These are phyloP conservation scores for Zaprionus africanus DNA, from an alignment of 1,140 invertebrate genomes.

Conservation along the genomic window DNA sequence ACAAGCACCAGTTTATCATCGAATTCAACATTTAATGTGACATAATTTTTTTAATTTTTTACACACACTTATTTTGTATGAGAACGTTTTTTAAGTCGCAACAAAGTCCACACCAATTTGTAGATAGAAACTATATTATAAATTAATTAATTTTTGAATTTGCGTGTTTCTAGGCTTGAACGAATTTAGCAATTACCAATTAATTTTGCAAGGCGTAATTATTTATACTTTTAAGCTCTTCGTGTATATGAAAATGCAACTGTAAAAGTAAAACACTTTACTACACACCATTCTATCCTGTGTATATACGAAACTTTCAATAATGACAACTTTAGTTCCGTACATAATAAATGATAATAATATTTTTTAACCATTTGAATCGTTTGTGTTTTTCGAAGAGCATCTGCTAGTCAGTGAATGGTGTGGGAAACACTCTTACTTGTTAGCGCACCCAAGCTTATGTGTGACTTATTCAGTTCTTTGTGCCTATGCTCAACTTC, in stretches of 20 bases:
- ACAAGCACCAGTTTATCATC: slow-evolving; percentile 16
- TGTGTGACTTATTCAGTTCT: background rate
- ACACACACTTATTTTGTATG: slow-evolving; percentile 40
- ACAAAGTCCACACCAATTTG: background rate
- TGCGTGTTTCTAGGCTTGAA: slow-evolving; percentile 36
- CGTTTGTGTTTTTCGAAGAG: background rate
- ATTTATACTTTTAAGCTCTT: slow-evolving; percentile 31
- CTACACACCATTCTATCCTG: background rate
- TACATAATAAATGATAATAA: slow-evolving; percentile 11
- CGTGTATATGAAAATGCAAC: slow-evolving; percentile 4
- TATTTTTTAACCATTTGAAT: slow-evolving; percentile 10
- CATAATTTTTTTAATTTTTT: slow-evolving; percentile 28
- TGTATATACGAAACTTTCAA: slow-evolving; percentile 23
- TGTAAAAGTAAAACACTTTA: slow-evolving; percentile 12
- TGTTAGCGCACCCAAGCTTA: background rate
- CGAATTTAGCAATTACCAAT: slow-evolving; percentile 43
- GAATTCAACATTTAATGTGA: slow-evolving; percentile 26
- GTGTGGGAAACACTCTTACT: too few species aligned
- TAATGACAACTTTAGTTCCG: slow-evolving; percentile 11
- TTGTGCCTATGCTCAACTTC: slow-evolving; percentile 2
- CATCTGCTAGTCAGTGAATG: background rate
- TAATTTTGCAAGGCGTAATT: slow-evolving; percentile 22
- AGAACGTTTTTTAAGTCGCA: slow-evolving; percentile 13
- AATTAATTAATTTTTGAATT: slow-evolving; percentile 12
- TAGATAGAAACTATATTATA: slow-evolving; percentile 25